Percentiles rank a stretch among this genome's conserved stretches.
These are phyloP conservation scores for Agriopis leucophaearia DNA, from an alignment of 2,888 invertebrate genomes.

Conservation along the genomic window DNA sequence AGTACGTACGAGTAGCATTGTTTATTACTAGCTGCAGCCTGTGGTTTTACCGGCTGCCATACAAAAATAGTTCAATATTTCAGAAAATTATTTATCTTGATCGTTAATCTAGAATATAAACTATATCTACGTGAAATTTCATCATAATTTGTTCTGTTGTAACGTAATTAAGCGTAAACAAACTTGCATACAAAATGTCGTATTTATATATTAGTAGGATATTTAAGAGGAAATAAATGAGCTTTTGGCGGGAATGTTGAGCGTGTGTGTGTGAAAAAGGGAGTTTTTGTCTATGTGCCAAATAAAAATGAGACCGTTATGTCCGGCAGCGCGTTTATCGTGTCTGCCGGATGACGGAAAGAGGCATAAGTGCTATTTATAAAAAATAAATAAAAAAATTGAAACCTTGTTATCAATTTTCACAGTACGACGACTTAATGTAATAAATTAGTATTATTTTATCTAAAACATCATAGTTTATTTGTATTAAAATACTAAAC, in stretches of 20 bases:
- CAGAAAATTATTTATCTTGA: not conserved
- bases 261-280: slow-evolving; percentile 77
- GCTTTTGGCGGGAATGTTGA: slow-evolving; percentile 53
- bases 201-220: not conserved
- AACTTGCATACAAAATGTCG: not conserved
- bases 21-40: not conserved
- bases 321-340: slow-evolving; percentile 83
- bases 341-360: slow-evolving; percentile 36
- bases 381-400: not conserved
- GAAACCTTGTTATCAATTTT: too few species aligned
- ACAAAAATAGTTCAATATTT: not conserved
- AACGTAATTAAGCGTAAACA: not conserved
- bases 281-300: slow-evolving; percentile 85
- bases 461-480: too few species aligned
- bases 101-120: not conserved
- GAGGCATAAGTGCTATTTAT: slow-evolving; percentile 23
- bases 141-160: not conserved
- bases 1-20: slow-evolving; percentile 48
- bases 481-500: too few species aligned
- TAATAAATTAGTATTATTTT: too few species aligned
- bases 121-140: not conserved
- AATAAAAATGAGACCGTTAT: slow-evolving; percentile 86
- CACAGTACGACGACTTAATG: too few species aligned
- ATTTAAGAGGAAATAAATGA: slow-evolving; percentile 49
- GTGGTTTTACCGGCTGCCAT: not conserved